Percentiles rank a stretch among this genome's conserved stretches.
Evolutionary conservation across 2,888 invertebrate genomes (phyloP).

Genomic region (Ochlodes sylvanus): DNA sequence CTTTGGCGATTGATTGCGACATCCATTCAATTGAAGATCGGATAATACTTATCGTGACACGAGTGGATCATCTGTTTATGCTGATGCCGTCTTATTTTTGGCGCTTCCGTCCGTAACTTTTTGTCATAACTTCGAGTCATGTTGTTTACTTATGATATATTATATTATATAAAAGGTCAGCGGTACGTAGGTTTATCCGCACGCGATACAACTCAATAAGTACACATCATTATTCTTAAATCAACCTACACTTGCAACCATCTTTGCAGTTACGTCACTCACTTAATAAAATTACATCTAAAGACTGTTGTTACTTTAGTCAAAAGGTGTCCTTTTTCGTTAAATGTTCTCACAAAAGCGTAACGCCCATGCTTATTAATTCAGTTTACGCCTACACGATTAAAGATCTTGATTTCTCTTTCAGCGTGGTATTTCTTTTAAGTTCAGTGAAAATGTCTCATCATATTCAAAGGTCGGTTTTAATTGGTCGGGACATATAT

Average conservation of each 20-base stretch:
- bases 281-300: slow-evolving; percentile 18
- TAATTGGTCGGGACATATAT: slow-evolving; percentile 43
- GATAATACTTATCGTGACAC: slow-evolving; percentile 49
- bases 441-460: slow-evolving; percentile 36
- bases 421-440: slow-evolving; percentile 31
- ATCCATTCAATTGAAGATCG: slow-evolving; percentile 60
- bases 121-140: neutral
- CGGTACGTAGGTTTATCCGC: neutral
- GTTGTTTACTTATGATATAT: neutral
- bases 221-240: slow-evolving; percentile 22
- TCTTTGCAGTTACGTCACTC: slow-evolving; percentile 22
- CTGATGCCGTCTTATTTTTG: slow-evolving; percentile 1
- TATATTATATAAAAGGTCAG: neutral
- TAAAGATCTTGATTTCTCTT: slow-evolving; percentile 36
- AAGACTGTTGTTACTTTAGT: neutral
- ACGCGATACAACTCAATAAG: slow-evolving; percentile 14
- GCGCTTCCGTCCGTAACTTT: slow-evolving; percentile 18
- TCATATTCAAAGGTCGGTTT: slow-evolving; percentile 48
- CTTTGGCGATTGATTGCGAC: slow-evolving; percentile 66
- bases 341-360: slow-evolving; percentile 2
- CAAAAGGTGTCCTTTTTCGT: slow-evolving; percentile 1
- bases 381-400: slow-evolving; percentile 27
- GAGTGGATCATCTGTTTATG: slow-evolving; percentile 18
- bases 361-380: slow-evolving; percentile 33
- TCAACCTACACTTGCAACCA: slow-evolving; percentile 28